phyloP scores from a whole-genome alignment of 1,140 invertebrate species.

The Hesperophylax magnus region DNA sequence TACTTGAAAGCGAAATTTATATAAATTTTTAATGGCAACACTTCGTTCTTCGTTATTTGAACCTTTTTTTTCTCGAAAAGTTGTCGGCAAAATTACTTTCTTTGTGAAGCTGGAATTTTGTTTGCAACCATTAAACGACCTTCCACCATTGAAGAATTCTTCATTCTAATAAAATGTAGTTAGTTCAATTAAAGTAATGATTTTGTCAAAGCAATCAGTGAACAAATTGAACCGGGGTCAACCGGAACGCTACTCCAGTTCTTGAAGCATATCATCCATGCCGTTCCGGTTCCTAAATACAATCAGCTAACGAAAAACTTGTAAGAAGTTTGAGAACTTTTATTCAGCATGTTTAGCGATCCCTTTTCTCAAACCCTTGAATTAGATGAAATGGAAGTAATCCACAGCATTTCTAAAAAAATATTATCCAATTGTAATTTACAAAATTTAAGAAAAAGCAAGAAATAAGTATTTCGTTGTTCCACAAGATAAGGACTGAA shows the following conservation, averaged over 20 bases:
- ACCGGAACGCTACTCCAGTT: not conserved
- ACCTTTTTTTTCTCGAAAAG: not conserved
- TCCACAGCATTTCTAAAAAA: too few species aligned
- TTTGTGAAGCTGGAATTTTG: conserved; percentile 7
- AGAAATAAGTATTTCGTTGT: not conserved
- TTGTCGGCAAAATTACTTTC: not conserved
- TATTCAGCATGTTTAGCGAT: too few species aligned
- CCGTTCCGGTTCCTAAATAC: too few species aligned
- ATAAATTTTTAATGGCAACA: too few species aligned
- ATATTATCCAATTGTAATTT: too few species aligned
- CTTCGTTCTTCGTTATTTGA: too few species aligned
- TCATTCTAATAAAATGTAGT: not conserved
- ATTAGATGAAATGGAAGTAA: too few species aligned
- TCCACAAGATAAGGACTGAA: not conserved
- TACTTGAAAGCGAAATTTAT: too few species aligned
- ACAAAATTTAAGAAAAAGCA: too few species aligned
- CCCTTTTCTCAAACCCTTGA: too few species aligned
- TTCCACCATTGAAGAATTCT: not conserved
- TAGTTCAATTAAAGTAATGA: not conserved
- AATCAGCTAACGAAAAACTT: too few species aligned
- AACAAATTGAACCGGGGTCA: not conserved
- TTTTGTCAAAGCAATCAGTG: not conserved
- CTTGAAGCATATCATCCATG: not conserved
- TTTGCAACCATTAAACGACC: not conserved
- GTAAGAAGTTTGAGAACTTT: too few species aligned